phyloP scores from a whole-genome alignment of 2,113 vertebrate genomes.

The Urocitellus parryii region DNA sequence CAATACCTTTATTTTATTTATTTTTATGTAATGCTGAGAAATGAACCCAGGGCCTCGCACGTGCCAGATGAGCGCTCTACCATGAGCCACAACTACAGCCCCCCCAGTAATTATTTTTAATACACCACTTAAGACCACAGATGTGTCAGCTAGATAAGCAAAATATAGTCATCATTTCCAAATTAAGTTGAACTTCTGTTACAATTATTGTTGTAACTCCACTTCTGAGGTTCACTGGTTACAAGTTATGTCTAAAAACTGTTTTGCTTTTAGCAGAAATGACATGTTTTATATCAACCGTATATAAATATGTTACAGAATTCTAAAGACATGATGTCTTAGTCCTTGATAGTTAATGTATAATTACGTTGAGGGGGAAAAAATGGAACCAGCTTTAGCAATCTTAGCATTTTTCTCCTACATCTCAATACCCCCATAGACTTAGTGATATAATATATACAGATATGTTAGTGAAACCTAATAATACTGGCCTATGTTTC shows the following conservation, averaged over 20 bases:
- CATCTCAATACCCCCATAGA: neutral
- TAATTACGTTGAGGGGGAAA: neutral
- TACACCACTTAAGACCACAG: neutral
- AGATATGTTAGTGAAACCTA: neutral
- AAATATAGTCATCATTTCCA: slow-evolving; percentile 5
- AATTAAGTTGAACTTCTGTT: neutral
- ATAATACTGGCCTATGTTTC: slow-evolving; percentile 23
- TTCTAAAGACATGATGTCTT: neutral
- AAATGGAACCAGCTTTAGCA: neutral
- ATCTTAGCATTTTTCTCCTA: slow-evolving; percentile 52
- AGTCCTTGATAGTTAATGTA: neutral
- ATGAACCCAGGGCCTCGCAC: neutral
- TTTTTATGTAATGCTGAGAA: neutral
- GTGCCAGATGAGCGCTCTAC: neutral
- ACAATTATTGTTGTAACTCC: neutral
- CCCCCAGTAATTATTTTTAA: neutral
- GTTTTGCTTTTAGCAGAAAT: neutral
- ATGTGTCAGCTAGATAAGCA: neutral
- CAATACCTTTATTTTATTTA: neutral
- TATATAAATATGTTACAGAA: neutral
- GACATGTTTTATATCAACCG: neutral
- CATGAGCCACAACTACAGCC: neutral
- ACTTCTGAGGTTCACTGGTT: neutral
- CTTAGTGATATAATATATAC: neutral
- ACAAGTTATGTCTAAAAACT: neutral